Evolutionary conservation across 2,113 vertebrate species (phyloP).

Genomic region (Dasypus novemcinctus): DNA sequence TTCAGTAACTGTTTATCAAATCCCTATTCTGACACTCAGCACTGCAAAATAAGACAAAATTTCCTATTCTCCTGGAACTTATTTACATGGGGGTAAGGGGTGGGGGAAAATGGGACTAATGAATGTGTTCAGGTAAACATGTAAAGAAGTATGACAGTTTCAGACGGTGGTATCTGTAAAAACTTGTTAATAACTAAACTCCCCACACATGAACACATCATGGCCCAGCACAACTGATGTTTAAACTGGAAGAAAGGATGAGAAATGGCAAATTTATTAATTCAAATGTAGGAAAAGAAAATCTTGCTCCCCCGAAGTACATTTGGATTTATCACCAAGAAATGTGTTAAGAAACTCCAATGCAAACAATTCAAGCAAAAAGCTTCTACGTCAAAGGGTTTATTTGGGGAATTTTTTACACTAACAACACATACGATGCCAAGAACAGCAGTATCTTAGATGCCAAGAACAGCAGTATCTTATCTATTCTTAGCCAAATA

Average conservation of each 20-base stretch:
- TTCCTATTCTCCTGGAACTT: background rate
- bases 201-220: background rate
- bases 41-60: background rate
- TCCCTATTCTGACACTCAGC: fast-evolving
- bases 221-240: background rate
- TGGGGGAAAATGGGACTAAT: background rate
- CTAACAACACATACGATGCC: background rate
- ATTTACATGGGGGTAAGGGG: background rate
- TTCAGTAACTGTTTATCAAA: background rate
- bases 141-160: background rate
- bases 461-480: background rate
- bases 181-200: background rate
- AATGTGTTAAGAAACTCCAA: background rate
- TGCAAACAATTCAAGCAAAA: background rate
- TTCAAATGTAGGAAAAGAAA: background rate
- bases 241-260: background rate
- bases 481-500: background rate
- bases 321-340: background rate
- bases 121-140: background rate
- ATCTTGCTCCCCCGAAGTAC: background rate
- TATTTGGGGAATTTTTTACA: background rate
- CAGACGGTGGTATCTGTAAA: background rate
- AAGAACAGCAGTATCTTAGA: background rate
- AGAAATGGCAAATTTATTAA: background rate
- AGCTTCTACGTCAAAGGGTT: background rate